These are phyloP conservation scores for Hiodon tergisus DNA, from an alignment of 2,113 vertebrate genomes.

Conservation along the genomic window DNA sequence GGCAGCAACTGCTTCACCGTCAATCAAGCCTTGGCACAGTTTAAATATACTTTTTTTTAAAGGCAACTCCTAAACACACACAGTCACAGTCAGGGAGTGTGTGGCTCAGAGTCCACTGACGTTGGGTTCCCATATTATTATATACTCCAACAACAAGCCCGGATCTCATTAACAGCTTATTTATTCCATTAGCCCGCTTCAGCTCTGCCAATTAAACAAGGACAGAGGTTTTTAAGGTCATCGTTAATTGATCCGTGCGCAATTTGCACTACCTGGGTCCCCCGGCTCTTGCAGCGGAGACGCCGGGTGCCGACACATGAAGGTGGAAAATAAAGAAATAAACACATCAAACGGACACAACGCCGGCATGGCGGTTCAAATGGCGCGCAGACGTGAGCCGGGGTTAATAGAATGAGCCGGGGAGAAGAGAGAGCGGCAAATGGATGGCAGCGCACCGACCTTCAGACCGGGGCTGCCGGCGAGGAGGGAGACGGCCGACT, in stretches of 20 bases:
- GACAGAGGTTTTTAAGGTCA: constrained; percentile 77
- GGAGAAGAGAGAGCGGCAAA: constrained; percentile 45
- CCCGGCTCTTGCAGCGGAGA: constrained; percentile 34
- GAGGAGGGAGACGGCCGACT: constrained; percentile 32
- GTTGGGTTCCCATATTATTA: constrained; percentile 73
- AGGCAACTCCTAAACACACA: constrained; percentile 4
- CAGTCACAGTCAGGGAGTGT: not conserved
- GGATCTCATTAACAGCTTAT: constrained; percentile 80
- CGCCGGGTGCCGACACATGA: constrained; percentile 21
- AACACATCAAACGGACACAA: constrained; percentile 20
- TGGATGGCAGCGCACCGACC: constrained; percentile 45
- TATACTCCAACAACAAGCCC: constrained; percentile 73
- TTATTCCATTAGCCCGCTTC: constrained; percentile 77
- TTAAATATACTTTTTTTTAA: not conserved
- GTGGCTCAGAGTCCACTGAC: constrained; percentile 43
- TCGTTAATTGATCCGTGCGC: constrained; percentile 75
- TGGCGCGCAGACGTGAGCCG: constrained; percentile 37
- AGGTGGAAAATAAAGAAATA: not conserved
- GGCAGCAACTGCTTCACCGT: constrained; percentile 18
- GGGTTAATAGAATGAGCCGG: constrained; percentile 43
- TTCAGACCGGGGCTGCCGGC: constrained; percentile 45
- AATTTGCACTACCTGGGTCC: constrained; percentile 64
- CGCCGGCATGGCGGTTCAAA: constrained; percentile 16
- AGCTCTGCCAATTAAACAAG: constrained; percentile 78
- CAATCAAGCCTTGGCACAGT: constrained; percentile 19